Evolutionary conservation across 1,140 invertebrate genomes (phyloP), one percentile per base, ranked within the genome.

Genomic region (Drepana arcuata): DNA sequence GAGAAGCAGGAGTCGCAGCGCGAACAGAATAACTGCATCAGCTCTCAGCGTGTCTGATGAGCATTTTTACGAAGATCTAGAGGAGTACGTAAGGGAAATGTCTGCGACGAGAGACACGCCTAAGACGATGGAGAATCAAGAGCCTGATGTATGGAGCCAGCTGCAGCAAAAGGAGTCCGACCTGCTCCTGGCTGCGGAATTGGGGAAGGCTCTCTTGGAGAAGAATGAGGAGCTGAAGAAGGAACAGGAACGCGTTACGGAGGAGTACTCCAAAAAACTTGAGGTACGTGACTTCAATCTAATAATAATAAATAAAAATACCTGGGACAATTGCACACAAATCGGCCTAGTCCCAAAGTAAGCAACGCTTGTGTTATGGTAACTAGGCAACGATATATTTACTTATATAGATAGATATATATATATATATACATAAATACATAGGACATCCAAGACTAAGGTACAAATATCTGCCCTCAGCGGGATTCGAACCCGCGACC

Each of bases 141-240:
- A 85, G 18, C 87, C 88, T 29, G 94, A 95, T 71, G 86, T 96
- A 0, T 90, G 90, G 86, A 89, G 89, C 10, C 90, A 95, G 64
- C 82, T 99, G 12, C 93, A 93, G 51, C 93, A 96, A 79, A 96
- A 97, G 69, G 96, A 98, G 61, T 91, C 92, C 43, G 96, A 98
- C 69, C 87, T 98, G 7, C 88, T 96, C 13, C 83, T 98, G 31
- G 96, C 96, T 0, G 96, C 96, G 0, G 95, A 98, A 75, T 84
- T 99, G 16, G 96, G 96, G 12, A 98, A 98, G 77, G 96, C 95
- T 0, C 82, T 99, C 28, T 84, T 99, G 34, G 95, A 98, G 57
- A 94, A 95, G 64, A 99, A 98, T 71, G 93, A 97, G 64, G 94
- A 98, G 63, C 84, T 98, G 32, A 93, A 91, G 44, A 89, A 90